Percentiles rank a stretch among this genome's conserved stretches.
These are phyloP conservation scores for Megalops atlanticus DNA, from an alignment of 2,113 vertebrate species.

Conservation along the genomic window DNA sequence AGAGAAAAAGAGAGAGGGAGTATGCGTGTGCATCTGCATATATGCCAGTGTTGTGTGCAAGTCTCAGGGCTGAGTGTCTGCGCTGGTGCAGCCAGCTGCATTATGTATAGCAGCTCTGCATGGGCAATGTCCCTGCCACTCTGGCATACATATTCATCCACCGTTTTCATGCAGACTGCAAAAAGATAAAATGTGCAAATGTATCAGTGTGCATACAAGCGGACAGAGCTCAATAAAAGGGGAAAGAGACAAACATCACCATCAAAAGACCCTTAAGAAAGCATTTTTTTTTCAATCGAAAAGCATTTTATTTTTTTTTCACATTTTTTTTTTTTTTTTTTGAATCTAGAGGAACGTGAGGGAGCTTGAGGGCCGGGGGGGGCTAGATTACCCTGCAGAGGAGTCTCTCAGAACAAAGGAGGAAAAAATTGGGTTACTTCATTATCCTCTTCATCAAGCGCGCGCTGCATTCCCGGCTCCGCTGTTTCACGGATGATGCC, in stretches of 20 bases:
- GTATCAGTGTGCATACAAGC: slow-evolving; percentile 38
- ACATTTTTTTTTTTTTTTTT: slow-evolving; percentile 27
- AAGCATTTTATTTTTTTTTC: slow-evolving; percentile 21
- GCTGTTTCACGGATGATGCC: background rate
- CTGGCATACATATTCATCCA: slow-evolving; percentile 70
- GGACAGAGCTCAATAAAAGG: slow-evolving; percentile 22
- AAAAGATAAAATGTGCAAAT: slow-evolving; percentile 54
- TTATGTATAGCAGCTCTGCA: slow-evolving; percentile 74
- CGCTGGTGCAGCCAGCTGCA: slow-evolving; percentile 70
- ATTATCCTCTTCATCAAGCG: slow-evolving; percentile 27
- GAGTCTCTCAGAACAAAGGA: slow-evolving; percentile 44
- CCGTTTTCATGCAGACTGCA: slow-evolving; percentile 64
- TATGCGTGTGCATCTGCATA: background rate
- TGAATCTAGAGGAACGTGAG: slow-evolving; percentile 48
- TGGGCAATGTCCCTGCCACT: slow-evolving; percentile 69
- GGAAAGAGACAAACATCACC: slow-evolving; percentile 11
- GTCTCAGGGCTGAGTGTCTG: slow-evolving; percentile 47
- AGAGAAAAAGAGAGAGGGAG: too few relatives aligned
- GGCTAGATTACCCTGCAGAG: slow-evolving; percentile 39
- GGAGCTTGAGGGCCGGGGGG: slow-evolving; percentile 40
- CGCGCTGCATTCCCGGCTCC: background rate
- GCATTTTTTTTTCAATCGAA: slow-evolving; percentile 12
- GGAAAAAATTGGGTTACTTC: slow-evolving; percentile 38
- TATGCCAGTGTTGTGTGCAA: background rate
- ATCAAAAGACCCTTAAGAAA: background rate